phyloP scores from a whole-genome alignment of 1,140 invertebrate genomes.

The Zaprionus davidi region DNA sequence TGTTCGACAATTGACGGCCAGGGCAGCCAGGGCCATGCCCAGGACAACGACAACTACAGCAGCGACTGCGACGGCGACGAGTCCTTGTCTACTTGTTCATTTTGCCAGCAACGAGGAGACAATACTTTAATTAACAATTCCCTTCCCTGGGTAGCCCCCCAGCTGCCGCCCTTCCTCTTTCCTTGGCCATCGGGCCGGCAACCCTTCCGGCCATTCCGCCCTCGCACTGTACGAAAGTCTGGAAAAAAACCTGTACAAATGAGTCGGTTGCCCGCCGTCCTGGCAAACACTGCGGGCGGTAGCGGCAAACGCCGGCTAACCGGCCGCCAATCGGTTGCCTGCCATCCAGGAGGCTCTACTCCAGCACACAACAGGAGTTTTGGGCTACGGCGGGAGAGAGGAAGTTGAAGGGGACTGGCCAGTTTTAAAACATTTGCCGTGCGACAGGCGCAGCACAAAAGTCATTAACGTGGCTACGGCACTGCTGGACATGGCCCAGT shows the following conservation, averaged over 20 bases:
- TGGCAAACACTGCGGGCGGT: conserved; percentile 79
- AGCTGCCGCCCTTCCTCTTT: neutral
- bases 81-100: conserved; percentile 83
- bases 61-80: conserved; percentile 39
- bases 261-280: conserved; percentile 77
- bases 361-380: conserved; percentile 22
- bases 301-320: conserved; percentile 68
- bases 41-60: conserved; percentile 33
- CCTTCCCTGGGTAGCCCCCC: conserved; percentile 46
- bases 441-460: conserved; percentile 74
- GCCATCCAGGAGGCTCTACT: conserved; percentile 27
- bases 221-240: conserved; percentile 34
- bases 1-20: conserved; percentile 82
- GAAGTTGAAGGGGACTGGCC: neutral
- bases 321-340: conserved; percentile 68
- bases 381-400: neutral
- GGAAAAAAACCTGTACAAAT: conserved; percentile 76
- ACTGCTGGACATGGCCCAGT: conserved; percentile 78
- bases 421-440: conserved; percentile 65
- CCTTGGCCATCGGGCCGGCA: neutral
- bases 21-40: conserved; percentile 63
- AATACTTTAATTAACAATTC: conserved; percentile 84
- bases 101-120: conserved; percentile 82
- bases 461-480: conserved; percentile 78
- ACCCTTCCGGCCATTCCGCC: conserved; percentile 14